phyloP scores from a whole-genome alignment of 2,888 invertebrate species.

The Chloromyia formosa region DNA sequence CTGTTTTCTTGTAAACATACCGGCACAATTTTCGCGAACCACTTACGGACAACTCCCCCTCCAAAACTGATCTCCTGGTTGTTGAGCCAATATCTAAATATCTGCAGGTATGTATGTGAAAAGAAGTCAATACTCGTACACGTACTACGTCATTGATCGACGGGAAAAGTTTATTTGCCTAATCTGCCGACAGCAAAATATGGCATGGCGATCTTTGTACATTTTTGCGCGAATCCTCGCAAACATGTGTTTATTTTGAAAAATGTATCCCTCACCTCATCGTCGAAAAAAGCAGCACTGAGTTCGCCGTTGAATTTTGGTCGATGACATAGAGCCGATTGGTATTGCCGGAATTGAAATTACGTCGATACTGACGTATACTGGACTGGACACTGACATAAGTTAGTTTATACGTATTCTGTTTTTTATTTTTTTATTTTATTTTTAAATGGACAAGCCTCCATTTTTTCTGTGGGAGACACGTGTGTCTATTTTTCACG shows the following conservation, averaged over 20 bases:
- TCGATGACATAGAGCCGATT: slow-evolving; percentile 24
- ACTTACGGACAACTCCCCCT: not conserved
- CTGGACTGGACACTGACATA: not conserved
- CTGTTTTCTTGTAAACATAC: not conserved
- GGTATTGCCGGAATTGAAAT: slow-evolving; percentile 8
- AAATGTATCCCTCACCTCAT: not conserved
- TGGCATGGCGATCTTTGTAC: not conserved
- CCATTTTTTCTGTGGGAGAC: too few species aligned
- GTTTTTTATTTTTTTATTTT: too few species aligned
- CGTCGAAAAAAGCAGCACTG: not conserved
- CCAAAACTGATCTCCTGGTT: too few species aligned
- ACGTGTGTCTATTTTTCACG: too few species aligned
- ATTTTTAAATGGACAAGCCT: too few species aligned
- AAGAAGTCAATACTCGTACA: not conserved
- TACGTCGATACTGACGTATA: slow-evolving; percentile 2
- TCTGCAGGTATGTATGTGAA: too few species aligned
- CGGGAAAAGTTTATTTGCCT: not conserved
- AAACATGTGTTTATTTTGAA: slow-evolving; percentile 24
- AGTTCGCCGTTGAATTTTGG: slow-evolving; percentile 17
- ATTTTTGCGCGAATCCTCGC: not conserved
- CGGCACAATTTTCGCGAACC: not conserved
- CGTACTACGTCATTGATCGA: slow-evolving; percentile 11
- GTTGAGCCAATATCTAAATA: too few species aligned
- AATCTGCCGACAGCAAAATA: not conserved
- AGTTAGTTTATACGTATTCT: too few species aligned